A percentile compares a stretch with the other conserved stretches of the same genome.
Evolutionary conservation across 2,888 invertebrate genomes (phyloP).

Genomic region (Alitta virens): DNA sequence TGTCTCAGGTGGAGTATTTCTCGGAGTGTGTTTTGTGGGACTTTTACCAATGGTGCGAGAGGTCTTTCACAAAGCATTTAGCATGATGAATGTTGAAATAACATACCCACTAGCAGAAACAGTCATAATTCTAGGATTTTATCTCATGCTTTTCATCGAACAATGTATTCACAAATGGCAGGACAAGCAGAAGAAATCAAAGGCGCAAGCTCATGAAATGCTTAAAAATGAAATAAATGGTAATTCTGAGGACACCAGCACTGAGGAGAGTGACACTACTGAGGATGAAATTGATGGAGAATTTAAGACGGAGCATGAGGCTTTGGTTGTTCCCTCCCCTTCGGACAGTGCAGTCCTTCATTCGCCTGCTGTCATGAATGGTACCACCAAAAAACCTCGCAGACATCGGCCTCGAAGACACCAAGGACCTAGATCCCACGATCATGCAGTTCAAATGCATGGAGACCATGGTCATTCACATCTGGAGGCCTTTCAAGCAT

Average conservation of each 20-base stretch:
- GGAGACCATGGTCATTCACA: slow-evolving; percentile 31
- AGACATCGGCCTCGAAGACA: background rate
- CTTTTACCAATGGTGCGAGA: slow-evolving; percentile 47
- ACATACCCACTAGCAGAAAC: slow-evolving; percentile 43
- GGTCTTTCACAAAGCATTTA: slow-evolving; percentile 31
- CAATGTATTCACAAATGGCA: slow-evolving; percentile 32
- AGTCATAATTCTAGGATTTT: slow-evolving; percentile 47
- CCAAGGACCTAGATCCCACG: slow-evolving; percentile 7
- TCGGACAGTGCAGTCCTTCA: background rate
- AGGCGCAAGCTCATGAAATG: background rate
- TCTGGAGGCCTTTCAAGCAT: slow-evolving; percentile 19
- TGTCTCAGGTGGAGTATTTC: slow-evolving; percentile 50
- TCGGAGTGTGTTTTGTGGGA: slow-evolving; percentile 52
- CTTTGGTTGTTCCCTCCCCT: background rate
- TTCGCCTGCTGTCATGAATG: background rate
- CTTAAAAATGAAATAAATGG: background rate
- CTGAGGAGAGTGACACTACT: background rate
- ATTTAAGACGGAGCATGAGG: background rate
- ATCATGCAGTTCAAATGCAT: slow-evolving; percentile 23
- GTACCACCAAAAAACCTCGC: background rate
- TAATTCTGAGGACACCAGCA: background rate
- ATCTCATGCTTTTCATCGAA: slow-evolving; percentile 47
- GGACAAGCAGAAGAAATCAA: background rate
- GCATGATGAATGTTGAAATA: slow-evolving; percentile 20
- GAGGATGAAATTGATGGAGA: background rate